A percentile compares a stretch with the other conserved stretches of the same genome.
phyloP scores from a whole-genome alignment of 1,140 invertebrate species.

The Scaptomyza hsui region DNA sequence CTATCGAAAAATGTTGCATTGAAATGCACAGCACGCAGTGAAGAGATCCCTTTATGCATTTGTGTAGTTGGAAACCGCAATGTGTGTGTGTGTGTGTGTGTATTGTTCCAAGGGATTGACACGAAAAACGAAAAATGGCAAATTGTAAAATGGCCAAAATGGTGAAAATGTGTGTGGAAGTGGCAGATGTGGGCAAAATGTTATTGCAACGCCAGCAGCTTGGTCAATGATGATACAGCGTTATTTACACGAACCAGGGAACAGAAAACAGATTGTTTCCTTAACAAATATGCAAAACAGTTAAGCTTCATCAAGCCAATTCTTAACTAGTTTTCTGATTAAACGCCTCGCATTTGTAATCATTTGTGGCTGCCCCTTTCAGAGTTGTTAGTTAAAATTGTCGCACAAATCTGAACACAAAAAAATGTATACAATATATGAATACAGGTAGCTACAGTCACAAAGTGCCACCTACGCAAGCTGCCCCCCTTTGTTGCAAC shows the following conservation, averaged over 20 bases:
- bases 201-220: neutral
- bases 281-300: too few species aligned
- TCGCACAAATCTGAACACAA: constrained; percentile 32
- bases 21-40: constrained; percentile 38
- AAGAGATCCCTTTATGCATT: constrained; percentile 66
- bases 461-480: constrained; percentile 47
- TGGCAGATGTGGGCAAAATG: neutral
- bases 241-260: too few species aligned
- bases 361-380: constrained; percentile 28
- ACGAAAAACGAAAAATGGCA: constrained; percentile 23
- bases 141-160: constrained; percentile 3
- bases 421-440: neutral
- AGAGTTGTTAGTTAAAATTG: constrained; percentile 17
- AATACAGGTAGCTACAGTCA: constrained; percentile 36
- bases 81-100: constrained; percentile 26
- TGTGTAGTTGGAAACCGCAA: constrained; percentile 35
- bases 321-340: constrained; percentile 4
- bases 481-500: constrained; percentile 30
- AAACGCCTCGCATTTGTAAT: constrained; percentile 36
- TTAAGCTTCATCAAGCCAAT: constrained; percentile 5
- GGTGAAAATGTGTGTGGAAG: neutral
- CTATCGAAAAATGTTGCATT: constrained; percentile 23
- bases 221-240: neutral
- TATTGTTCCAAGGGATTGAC: constrained; percentile 40
- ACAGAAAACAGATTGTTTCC: too few species aligned